Evolutionary conservation across 2,888 invertebrate genomes (phyloP).

Genomic region (Dexiosoma caninum): DNA sequence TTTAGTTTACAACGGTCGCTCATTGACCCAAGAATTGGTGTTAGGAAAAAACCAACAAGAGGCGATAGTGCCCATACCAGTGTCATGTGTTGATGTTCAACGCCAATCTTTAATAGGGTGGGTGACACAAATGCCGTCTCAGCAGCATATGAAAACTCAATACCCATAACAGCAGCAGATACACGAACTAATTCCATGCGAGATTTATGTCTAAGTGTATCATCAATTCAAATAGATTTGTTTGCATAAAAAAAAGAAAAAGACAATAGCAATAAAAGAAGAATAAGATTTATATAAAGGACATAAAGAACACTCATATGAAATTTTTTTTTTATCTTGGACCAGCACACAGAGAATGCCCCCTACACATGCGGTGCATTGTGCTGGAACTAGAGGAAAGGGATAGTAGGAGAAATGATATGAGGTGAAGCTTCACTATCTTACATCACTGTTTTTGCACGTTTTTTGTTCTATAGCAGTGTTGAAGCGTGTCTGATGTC

Average conservation of each 20-base stretch:
- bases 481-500: no score
- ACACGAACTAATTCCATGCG: constrained; percentile 89
- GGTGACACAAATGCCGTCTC: constrained; percentile 98
- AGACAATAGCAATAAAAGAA: neutral
- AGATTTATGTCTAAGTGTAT: constrained; percentile 83
- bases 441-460: no score
- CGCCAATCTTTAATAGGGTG: constrained; percentile 93
- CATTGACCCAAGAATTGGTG: constrained; percentile 93
- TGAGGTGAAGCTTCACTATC: no score
- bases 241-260: constrained; percentile 1
- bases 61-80: constrained; percentile 97
- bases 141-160: constrained; percentile 97
- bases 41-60: constrained; percentile 94
- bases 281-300: neutral
- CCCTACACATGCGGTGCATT: no score
- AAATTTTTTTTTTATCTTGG: no score
- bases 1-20: constrained; percentile 91
- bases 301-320: neutral
- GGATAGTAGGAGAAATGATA: no score
- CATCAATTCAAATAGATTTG: constrained; percentile 28
- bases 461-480: no score
- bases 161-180: constrained; percentile 97
- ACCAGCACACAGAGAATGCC: no score
- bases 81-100: constrained; percentile 95
- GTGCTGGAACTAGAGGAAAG: no score